phyloP scores from a whole-genome alignment of 1,140 invertebrate species.

The Charaxes varanes region DNA sequence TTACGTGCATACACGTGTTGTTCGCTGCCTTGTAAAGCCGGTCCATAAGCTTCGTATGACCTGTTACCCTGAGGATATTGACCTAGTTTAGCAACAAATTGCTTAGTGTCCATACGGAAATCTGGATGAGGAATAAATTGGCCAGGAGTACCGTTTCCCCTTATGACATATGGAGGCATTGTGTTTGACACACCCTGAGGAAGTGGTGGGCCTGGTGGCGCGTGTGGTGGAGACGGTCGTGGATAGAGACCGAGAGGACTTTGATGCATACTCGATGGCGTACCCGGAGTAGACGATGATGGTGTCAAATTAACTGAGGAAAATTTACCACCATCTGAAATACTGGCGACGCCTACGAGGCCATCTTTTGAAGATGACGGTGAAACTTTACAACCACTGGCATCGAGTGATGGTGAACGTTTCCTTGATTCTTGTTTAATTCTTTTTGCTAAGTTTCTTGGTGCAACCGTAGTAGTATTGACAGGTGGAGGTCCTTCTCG shows the following conservation, averaged over 20 bases:
- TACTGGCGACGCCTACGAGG: slow-evolving; percentile 37
- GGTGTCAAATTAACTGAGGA: slow-evolving; percentile 78
- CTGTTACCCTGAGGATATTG: slow-evolving; percentile 64
- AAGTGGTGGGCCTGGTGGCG: slow-evolving; percentile 73
- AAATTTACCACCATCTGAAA: slow-evolving; percentile 61
- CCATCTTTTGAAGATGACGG: slow-evolving; percentile 72
- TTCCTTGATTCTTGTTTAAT: slow-evolving; percentile 79
- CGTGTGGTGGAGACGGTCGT: slow-evolving; percentile 77
- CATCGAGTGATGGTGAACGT: slow-evolving; percentile 76
- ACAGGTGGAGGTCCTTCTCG: slow-evolving; percentile 73
- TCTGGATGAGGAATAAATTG: slow-evolving; percentile 65
- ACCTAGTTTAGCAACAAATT: slow-evolving; percentile 60
- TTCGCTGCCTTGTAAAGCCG: slow-evolving; percentile 40
- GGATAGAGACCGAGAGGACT: slow-evolving; percentile 76
- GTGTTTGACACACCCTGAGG: slow-evolving; percentile 75
- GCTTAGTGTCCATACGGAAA: slow-evolving; percentile 66
- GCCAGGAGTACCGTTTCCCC: slow-evolving; percentile 65
- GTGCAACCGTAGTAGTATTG: slow-evolving; percentile 78
- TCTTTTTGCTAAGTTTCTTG: slow-evolving; percentile 72
- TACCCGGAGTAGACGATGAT: slow-evolving; percentile 79
- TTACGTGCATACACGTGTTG: slow-evolving; percentile 49
- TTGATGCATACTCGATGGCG: slow-evolving; percentile 76
- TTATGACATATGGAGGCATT: slow-evolving; percentile 73
- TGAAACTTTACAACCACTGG: slow-evolving; percentile 70
- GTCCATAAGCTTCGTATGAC: slow-evolving; percentile 51